Evolutionary conservation across 64 coral and sea anemone species (phyloP).

Genomic region (Hydrozoanthus tunicans): DNA sequence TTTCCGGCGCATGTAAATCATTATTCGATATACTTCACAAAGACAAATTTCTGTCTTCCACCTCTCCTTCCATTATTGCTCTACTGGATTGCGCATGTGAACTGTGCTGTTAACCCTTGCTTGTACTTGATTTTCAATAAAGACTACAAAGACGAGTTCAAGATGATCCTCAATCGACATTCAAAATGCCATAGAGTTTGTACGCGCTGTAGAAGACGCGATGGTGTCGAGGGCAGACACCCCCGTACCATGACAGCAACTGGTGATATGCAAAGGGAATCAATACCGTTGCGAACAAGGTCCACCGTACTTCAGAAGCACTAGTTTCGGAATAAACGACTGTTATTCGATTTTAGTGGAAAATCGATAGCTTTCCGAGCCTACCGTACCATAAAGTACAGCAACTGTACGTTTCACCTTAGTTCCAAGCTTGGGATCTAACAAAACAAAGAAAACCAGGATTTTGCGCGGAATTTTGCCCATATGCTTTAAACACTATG

Average conservation of each 20-base stretch:
- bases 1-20: conserved; percentile 80
- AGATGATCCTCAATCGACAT: not conserved
- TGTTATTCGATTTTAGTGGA: no score
- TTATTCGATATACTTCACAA: conserved; percentile 9
- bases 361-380: no score
- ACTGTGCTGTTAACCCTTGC: conserved; percentile 65
- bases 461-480: no score
- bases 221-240: not conserved
- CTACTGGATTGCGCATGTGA: conserved; percentile 66
- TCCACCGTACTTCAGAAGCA: not conserved
- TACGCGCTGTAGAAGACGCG: not conserved
- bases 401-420: no score
- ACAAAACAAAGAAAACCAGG: no score
- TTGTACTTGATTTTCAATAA: conserved; percentile 70
- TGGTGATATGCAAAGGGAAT: conserved; percentile 4
- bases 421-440: no score
- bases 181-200: not conserved
- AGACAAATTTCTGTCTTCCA: conserved; percentile 23
- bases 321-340: not conserved
- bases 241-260: not conserved
- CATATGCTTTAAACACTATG: no score
- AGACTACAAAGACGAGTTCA: conserved; percentile 50
- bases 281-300: not conserved
- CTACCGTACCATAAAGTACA: no score
- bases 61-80: not conserved